Evolutionary conservation across 2,797 vertebrate species (phyloP), one percentile per base, ranked within the genome.

Genomic region (Karalla daura): DNA sequence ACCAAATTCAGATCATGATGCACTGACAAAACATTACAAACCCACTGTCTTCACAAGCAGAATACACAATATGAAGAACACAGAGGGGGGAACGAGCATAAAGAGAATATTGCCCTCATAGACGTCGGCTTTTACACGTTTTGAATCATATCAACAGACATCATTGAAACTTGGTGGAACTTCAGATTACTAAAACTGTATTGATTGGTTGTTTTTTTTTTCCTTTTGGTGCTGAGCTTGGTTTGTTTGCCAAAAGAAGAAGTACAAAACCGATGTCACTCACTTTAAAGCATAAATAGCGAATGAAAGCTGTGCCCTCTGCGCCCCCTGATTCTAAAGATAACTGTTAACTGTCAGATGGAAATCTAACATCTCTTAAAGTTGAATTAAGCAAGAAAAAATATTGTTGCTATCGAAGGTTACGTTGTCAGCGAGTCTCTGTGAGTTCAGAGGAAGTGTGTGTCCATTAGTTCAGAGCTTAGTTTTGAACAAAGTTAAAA

Each of bases 1-100:
- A 36, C 49, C 39, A 51, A 77, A 60, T 5, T 46, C 36, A 70
- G 50, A 79, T 69, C 33, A 72, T 41, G 8, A 4, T 14, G 35
- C 15, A n/a, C 45, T n/a, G 52, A 60, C 14, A 68, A 27, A 78
- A 25, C 40, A 55, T 41, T 20, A 33, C n/a, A 63, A 35, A 51
- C 8, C 46, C 21, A 9, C 2, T 14, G 35, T 40, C 14, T 60
- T 52, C 53, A 60, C 33, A 51, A 27, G 40, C 21, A 74, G 15
- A 18, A 18, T 8, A 10, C 49, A 32, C 20, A 14, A 21, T 24
- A 18, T 37, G 46, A 49, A 44, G 15, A 24, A 5, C 9, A 63
- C 28, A 52, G 12, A 32, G 9, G 25, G 10, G 1, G 50, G 40
- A 12, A 2, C 64, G 20, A 2, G 13, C 11, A 61, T 35, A 13